phyloP scores from a whole-genome alignment of 1,140 invertebrate species.

The Teleopsis dalmanni region DNA sequence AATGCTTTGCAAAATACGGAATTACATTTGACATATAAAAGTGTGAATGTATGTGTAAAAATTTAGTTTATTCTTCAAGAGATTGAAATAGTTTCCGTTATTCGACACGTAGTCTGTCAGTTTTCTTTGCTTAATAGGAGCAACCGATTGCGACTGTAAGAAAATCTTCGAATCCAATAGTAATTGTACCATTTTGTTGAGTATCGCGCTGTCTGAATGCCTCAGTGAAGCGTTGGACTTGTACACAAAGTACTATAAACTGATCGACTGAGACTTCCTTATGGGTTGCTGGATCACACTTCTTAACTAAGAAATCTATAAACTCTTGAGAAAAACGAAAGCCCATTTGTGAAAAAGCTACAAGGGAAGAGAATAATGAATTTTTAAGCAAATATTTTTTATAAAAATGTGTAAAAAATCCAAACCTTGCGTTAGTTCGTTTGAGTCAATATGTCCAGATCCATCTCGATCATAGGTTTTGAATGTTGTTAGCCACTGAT shows the following conservation, averaged over 20 bases:
- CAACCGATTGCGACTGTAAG: constrained; percentile 65
- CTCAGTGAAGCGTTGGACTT: constrained; percentile 79
- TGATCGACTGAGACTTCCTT: constrained; percentile 71
- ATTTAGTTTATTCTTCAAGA: no score
- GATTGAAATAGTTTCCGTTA: no score
- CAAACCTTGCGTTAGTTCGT: constrained; percentile 65
- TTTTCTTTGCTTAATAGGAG: constrained; percentile 32
- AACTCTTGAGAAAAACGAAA: constrained; percentile 75
- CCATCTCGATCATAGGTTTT: constrained; percentile 73
- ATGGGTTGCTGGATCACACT: constrained; percentile 55
- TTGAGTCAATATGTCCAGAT: constrained; percentile 74
- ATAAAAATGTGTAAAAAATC: not conserved
- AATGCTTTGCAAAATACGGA: no score
- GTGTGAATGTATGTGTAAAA: no score
- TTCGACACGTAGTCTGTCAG: not conserved
- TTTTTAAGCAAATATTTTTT: not conserved
- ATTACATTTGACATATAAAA: no score
- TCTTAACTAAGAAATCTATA: constrained; percentile 61
- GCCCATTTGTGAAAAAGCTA: constrained; percentile 82
- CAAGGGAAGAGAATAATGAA: constrained; percentile 21
- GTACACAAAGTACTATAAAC: constrained; percentile 81
- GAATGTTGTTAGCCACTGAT: constrained; percentile 78
- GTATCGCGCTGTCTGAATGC: constrained; percentile 69
- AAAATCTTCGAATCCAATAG: constrained; percentile 81
- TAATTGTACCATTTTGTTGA: constrained; percentile 66